Percentiles rank a stretch among this genome's conserved stretches.
Evolutionary conservation across 2,888 invertebrate species (phyloP).

Genomic region (Ommatoiulus sabulosus): DNA sequence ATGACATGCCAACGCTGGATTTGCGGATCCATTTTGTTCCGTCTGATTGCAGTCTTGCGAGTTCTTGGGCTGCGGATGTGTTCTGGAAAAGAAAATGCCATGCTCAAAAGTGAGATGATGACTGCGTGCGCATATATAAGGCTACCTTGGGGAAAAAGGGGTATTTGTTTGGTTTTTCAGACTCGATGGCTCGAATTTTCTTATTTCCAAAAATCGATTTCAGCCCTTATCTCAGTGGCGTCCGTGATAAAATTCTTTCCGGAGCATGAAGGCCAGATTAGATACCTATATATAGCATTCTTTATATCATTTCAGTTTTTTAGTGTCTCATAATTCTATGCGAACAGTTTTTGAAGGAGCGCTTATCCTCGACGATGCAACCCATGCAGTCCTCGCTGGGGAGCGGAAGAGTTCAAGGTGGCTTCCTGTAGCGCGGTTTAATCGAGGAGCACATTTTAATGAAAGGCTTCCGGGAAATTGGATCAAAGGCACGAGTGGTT

Average conservation of each 20-base stretch:
- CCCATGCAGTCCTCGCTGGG: not conserved
- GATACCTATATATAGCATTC: not conserved
- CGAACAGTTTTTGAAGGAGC: not conserved
- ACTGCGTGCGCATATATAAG: not conserved
- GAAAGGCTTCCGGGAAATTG: not conserved
- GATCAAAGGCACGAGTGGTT: not conserved
- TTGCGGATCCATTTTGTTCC: not conserved
- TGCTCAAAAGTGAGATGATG: not conserved
- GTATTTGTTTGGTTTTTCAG: not conserved
- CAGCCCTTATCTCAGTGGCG: not conserved
- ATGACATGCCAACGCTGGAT: not conserved
- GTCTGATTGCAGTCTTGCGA: not conserved
- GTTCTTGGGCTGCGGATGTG: not conserved
- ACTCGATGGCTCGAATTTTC: not conserved
- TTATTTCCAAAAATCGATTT: not conserved
- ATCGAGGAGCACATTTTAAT: not conserved
- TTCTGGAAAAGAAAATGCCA: not conserved
- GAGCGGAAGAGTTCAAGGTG: not conserved
- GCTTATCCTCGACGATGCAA: not conserved
- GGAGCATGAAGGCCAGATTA: not conserved
- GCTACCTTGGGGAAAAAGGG: not conserved
- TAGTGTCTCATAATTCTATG: not conserved
- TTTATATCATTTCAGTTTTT: not conserved
- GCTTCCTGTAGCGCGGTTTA: not conserved
- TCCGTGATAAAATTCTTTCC: not conserved